Evolutionary conservation across 2,113 vertebrate genomes (phyloP).

Genomic region (Neolamprologus variostigma): DNA sequence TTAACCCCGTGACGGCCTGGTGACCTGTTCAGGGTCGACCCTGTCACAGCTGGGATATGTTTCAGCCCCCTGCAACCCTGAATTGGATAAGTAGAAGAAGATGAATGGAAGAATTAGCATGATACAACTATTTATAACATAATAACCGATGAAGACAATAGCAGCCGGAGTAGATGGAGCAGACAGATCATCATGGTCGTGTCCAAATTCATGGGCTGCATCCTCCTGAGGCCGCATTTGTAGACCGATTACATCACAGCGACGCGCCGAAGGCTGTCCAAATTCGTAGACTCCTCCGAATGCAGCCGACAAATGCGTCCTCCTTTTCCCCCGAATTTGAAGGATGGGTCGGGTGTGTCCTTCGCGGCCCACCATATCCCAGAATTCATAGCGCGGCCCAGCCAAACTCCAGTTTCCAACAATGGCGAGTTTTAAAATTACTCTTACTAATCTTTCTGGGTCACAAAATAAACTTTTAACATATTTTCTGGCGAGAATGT

Average conservation of each 20-base stretch:
- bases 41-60: neutral
- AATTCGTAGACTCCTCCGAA: too few relatives aligned
- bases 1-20: neutral
- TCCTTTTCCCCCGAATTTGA: too few relatives aligned
- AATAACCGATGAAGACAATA: neutral
- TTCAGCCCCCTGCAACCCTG: neutral
- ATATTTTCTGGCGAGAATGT: fast-evolving
- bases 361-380: fast-evolving
- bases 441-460: fast-evolving
- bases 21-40: neutral
- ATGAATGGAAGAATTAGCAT: neutral
- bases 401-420: too few relatives aligned
- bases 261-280: fast-evolving
- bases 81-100: neutral
- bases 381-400: too few relatives aligned
- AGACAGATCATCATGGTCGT: too few relatives aligned
- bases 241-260: too few relatives aligned
- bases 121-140: neutral
- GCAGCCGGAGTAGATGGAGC: neutral
- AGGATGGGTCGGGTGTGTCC: too few relatives aligned
- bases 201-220: fast-evolving
- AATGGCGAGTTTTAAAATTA: too few relatives aligned
- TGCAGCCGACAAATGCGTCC: too few relatives aligned
- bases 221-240: too few relatives aligned
- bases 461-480: fast-evolving